Percentiles rank a stretch among this genome's conserved stretches.
These are phyloP conservation scores for Pseudomyrmex sp. DNA, from an alignment of 1,140 invertebrate species.

Conservation along the genomic window DNA sequence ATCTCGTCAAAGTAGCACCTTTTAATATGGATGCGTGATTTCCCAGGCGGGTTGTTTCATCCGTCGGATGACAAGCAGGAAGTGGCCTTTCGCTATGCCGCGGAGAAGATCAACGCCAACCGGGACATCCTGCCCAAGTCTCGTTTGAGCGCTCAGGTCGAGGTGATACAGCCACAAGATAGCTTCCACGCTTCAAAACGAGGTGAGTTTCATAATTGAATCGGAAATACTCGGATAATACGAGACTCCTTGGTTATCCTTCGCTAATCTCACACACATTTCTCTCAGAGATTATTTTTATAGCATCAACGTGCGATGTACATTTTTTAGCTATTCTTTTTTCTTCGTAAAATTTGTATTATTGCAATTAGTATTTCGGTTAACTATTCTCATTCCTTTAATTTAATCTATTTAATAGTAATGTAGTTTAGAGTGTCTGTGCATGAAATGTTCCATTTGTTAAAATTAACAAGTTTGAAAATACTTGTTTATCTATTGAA, in stretches of 20 bases:
- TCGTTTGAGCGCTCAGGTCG: slow-evolving; percentile 93
- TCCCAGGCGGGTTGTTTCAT: slow-evolving; percentile 95
- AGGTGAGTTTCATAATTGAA: slow-evolving; percentile 87
- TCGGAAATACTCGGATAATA: slow-evolving; percentile 32
- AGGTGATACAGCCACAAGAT: slow-evolving; percentile 94
- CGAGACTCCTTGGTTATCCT: neutral
- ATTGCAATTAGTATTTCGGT: no score
- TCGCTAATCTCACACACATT: neutral
- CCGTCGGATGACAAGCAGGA: slow-evolving; percentile 93
- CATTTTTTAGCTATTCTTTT: neutral
- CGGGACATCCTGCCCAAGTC: slow-evolving; percentile 92
- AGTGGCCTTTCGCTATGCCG: slow-evolving; percentile 95
- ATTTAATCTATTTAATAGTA: no score
- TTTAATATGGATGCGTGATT: slow-evolving; percentile 76
- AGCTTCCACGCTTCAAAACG: slow-evolving; percentile 96
- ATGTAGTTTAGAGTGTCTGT: no score
- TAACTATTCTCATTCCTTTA: no score
- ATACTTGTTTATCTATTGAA: no score
- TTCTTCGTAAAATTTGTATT: no score
- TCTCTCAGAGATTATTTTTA: neutral
- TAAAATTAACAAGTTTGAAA: no score
- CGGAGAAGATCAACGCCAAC: slow-evolving; percentile 95
- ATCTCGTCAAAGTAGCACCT: slow-evolving; percentile 63
- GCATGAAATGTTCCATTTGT: no score
- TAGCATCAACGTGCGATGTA: neutral